Conservation (phyloP, 2,113 vertebrate genomes). For the Tupaia chinensis region DNA sequence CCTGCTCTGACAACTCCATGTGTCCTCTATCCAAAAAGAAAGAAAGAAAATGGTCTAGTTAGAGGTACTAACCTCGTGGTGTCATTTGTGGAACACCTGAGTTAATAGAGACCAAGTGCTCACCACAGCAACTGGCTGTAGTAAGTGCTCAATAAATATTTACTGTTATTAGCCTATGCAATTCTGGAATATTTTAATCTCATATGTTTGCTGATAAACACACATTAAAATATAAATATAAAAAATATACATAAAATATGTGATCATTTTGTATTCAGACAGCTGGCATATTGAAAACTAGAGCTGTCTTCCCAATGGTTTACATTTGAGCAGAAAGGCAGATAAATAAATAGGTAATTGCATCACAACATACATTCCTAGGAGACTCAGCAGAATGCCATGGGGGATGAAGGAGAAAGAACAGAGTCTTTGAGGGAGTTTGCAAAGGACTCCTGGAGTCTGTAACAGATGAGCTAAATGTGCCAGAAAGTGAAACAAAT, state of each 20-base stretch:
- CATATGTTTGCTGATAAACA: not conserved
- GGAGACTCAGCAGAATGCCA: not conserved
- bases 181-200: not conserved
- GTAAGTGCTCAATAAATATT: not conserved
- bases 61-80: not conserved
- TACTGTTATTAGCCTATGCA: not conserved
- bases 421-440: not conserved
- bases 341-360: not conserved
- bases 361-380: not conserved
- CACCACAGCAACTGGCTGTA: not conserved
- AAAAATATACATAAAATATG: not conserved
- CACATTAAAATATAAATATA: not conserved
- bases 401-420: not conserved
- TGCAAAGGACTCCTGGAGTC: not conserved
- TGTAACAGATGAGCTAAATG: not conserved
- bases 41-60: not conserved
- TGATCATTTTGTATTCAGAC: not conserved
- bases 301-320: not conserved
- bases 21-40: too few relatives aligned
- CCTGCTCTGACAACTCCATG: too few relatives aligned
- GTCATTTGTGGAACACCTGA: not conserved
- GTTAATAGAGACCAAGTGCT: not conserved
- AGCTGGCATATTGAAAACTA: not conserved
- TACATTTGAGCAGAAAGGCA: not conserved
- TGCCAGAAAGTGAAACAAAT: not conserved